Conservation (phyloP, 2,888 invertebrate genomes). For the Eumerus sabulonum region DNA sequence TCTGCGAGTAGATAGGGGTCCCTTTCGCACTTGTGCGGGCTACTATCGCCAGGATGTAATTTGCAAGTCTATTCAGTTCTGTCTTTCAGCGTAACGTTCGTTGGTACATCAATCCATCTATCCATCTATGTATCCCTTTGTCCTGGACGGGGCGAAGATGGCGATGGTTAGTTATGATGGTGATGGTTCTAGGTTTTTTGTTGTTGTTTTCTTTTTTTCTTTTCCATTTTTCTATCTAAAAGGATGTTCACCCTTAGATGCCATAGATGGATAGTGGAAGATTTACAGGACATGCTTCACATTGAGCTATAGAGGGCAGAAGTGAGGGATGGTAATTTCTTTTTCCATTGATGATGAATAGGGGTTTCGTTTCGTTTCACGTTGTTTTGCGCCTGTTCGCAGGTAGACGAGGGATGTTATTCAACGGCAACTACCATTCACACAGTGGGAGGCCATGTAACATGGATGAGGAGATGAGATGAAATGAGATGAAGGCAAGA, state of each 20-base stretch:
- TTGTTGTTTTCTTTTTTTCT: conserved; percentile 16
- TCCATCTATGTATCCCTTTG: conserved; percentile 51
- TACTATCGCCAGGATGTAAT: conserved; percentile 54
- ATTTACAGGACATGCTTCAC: conserved; percentile 7
- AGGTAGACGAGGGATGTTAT: conserved; percentile 24
- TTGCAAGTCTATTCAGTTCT: conserved; percentile 57
- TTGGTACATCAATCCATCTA: conserved; percentile 21
- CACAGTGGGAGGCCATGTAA: too few species aligned
- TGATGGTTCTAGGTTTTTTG: conserved; percentile 9
- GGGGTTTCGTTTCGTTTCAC: conserved; percentile 8
- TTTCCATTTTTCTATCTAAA: conserved; percentile 31
- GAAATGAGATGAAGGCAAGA: conserved; percentile 1
- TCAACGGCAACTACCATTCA: too few species aligned
- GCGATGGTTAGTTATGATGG: conserved; percentile 23
- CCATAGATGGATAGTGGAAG: conserved; percentile 40
- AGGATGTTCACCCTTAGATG: conserved; percentile 65
- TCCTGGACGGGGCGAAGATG: conserved; percentile 42
- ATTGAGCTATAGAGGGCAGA: conserved; percentile 1
- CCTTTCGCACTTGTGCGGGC: conserved; percentile 57
- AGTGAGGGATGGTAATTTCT: conserved; percentile 35
- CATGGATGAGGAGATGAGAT: conserved; percentile 3
- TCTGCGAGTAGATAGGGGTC: conserved; percentile 37
- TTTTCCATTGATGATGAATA: conserved; percentile 56
- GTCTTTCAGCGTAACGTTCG: conserved; percentile 37
- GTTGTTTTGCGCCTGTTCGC: conserved; percentile 47